These are phyloP conservation scores for Zosterops borbonicus DNA, from an alignment of 2,113 vertebrate genomes.

Conservation along the genomic window DNA sequence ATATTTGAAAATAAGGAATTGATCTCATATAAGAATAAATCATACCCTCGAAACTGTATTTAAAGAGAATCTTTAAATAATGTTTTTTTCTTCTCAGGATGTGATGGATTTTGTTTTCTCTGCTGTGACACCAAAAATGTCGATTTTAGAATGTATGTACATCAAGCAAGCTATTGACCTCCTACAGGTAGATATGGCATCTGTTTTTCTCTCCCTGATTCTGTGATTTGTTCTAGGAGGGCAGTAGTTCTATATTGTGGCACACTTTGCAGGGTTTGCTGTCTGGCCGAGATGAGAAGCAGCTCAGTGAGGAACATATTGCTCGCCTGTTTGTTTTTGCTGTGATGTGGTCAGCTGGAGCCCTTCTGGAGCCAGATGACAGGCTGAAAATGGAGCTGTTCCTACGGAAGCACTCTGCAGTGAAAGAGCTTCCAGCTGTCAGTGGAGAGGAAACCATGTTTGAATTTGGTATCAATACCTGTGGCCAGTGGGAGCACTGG, in stretches of 20 bases:
- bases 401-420: conserved; percentile 63
- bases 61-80: not conserved
- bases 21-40: not conserved
- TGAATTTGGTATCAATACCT: conserved; percentile 77
- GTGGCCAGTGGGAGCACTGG: conserved; percentile 85
- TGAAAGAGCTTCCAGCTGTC: conserved; percentile 76
- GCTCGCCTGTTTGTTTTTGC: conserved; percentile 79
- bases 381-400: conserved; percentile 82
- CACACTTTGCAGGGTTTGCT: conserved; percentile 76
- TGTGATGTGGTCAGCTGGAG: conserved; percentile 84
- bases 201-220: not conserved
- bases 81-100: conserved; percentile 65
- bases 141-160: conserved; percentile 84
- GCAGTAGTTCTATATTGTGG: not conserved
- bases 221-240: not conserved
- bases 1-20: not conserved
- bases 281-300: conserved; percentile 70
- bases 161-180: conserved; percentile 86
- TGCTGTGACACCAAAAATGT: conserved; percentile 81
- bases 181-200: conserved; percentile 75
- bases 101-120: conserved; percentile 81
- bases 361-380: conserved; percentile 82
- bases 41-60: not conserved
- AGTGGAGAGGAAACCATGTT: conserved; percentile 81
- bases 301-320: conserved; percentile 59